These are phyloP conservation scores for Sitophilus oryzae DNA, from an alignment of 1,140 invertebrate genomes.

Conservation along the genomic window DNA sequence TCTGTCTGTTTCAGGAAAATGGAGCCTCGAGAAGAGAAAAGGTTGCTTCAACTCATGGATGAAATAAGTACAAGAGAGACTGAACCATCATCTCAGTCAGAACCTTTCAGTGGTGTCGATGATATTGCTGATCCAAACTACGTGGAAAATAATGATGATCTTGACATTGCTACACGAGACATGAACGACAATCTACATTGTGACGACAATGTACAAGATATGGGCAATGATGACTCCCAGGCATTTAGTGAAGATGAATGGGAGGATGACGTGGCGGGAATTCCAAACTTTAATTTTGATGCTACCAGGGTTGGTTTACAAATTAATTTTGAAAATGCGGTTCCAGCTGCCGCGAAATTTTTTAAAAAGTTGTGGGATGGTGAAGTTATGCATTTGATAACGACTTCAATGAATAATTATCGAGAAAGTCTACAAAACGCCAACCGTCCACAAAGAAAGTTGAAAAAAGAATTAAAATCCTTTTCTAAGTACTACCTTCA, in stretches of 20 bases:
- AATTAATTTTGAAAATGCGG: background rate
- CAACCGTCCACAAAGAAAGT: background rate
- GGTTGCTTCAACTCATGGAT: background rate
- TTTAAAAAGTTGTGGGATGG: constrained; percentile 1
- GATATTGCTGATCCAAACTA: constrained; percentile 2
- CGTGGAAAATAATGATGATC: background rate
- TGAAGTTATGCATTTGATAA: too few relatives aligned
- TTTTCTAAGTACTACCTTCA: too few relatives aligned
- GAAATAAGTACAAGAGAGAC: too few relatives aligned
- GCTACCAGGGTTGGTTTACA: background rate
- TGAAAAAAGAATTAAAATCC: too few relatives aligned
- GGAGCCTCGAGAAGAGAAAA: background rate
- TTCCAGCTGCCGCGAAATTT: background rate
- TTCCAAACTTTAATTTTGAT: constrained; percentile 3
- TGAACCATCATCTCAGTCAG: background rate
- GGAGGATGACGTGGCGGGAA: constrained; percentile 1
- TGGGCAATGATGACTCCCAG: background rate
- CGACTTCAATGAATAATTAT: too few relatives aligned
- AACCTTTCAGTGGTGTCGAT: background rate
- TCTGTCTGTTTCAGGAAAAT: background rate
- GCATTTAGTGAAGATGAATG: constrained; percentile 1
- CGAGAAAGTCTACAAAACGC: background rate
- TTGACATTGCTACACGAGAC: background rate
- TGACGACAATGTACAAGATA: background rate
- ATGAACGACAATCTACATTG: background rate